phyloP scores from a whole-genome alignment of 2,797 vertebrate species.

The Dallia pectoralis region DNA sequence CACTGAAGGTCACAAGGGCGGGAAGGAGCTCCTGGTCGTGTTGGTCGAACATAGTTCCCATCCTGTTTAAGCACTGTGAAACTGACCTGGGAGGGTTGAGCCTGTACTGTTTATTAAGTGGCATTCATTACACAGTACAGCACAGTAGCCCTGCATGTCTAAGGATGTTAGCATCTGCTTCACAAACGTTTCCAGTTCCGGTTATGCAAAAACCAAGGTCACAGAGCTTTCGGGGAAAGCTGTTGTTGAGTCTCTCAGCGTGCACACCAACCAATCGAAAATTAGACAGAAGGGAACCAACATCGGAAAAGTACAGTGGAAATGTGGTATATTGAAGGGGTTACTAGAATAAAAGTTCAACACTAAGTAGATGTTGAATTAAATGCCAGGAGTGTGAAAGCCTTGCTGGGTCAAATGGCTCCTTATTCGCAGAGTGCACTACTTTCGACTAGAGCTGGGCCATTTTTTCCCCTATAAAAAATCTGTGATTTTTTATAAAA shows the following conservation, averaged over 20 bases:
- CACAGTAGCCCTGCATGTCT: not conserved
- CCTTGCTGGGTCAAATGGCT: conserved; percentile 4
- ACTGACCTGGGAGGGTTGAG: no score
- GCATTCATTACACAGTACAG: conserved; percentile 10
- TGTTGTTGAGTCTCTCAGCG: not conserved
- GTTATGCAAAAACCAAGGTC: not conserved
- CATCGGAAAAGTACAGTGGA: conserved; percentile 46
- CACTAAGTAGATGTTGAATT: not conserved
- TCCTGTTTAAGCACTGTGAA: no score
- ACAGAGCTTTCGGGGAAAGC: not conserved
- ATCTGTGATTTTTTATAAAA: no score
- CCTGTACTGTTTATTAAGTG: not conserved
- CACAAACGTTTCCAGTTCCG: not conserved
- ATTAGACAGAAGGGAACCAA: conserved; percentile 23
- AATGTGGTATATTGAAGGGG: conserved; percentile 29
- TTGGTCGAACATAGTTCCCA: not conserved
- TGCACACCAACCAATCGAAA: conserved; percentile 8
- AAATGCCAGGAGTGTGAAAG: conserved; percentile 18
- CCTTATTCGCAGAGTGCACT: not conserved
- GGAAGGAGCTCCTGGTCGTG: not conserved
- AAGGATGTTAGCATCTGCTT: no score
- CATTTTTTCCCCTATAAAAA: no score
- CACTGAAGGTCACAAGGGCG: not conserved
- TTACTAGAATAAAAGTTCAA: no score
- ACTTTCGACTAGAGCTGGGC: no score